Evolutionary conservation across 2,888 invertebrate genomes (phyloP), one percentile per base, ranked within the genome.

Genomic region (Sacculina carcini): DNA sequence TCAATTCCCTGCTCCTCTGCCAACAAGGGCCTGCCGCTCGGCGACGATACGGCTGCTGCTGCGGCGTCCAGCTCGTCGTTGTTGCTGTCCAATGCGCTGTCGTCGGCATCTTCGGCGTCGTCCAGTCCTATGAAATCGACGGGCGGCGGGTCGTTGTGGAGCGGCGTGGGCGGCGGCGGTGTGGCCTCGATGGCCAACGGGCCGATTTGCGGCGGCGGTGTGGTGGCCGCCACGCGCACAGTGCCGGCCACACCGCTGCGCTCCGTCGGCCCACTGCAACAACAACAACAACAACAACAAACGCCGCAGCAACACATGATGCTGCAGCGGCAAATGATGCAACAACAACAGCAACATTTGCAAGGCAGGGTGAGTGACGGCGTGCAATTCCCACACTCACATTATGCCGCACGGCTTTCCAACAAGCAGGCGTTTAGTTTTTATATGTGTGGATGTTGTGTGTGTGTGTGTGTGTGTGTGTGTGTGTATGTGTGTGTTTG

Each of bases 201-300:
- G 52, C 56, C 58, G 40, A 54, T 51, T 51, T 50, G 58, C 50
- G 58, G 54, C 52, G 31, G 55, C 51, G 34, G 36, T 14, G 29
- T 31, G 16, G n/a, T n/a, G n/a, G n/a, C n/a, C n/a, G n/a, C n/a
- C n/a, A 48, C 38, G 12, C 31, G 53, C 28, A 48, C 47, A 51
- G 50, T 50, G 52, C 32, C 49, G 50, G 34, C 79, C 81, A 63
- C 79, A 79, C 54, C 40, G 78, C 77, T 59, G 76, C 29, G 52
- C 57, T 42, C 48, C 53, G 14, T n/a, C n/a, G n/a, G n/a, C n/a
- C n/a, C n/a, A n/a, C n/a, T n/a, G n/a, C n/a, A n/a, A 2, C 56
- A 49, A 39, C 56, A 56, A 40, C 53, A 52, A 51, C 56, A 51
- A 24, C 59, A 50, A 29, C 58, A 56, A 51, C 54, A 54, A 50